Percentiles rank a stretch among this genome's conserved stretches.
Evolutionary conservation across 2,797 vertebrate species (phyloP).

Genomic region (Myotis daubentonii): DNA sequence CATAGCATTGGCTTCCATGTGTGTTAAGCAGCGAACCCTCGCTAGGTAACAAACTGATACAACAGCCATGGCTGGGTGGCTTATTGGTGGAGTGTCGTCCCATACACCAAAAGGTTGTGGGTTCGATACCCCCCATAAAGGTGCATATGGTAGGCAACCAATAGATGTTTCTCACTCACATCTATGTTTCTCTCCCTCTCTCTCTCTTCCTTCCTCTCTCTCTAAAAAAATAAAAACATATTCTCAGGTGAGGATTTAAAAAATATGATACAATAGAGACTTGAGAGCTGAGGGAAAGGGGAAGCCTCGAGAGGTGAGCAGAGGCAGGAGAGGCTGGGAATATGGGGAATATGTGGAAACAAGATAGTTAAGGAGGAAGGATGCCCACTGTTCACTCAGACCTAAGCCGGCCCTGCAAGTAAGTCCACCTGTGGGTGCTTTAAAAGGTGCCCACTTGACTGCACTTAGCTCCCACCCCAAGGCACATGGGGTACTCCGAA

Average conservation of each 20-base stretch:
- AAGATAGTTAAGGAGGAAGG: background rate
- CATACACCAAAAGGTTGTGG: background rate
- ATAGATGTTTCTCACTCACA: background rate
- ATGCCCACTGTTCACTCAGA: no score
- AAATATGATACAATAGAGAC: background rate
- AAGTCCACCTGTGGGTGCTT: background rate
- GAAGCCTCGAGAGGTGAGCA: background rate
- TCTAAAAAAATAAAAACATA: background rate
- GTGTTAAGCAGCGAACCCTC: background rate
- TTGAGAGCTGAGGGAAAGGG: background rate
- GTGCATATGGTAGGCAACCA: background rate
- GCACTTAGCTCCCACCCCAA: background rate
- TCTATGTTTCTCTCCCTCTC: background rate
- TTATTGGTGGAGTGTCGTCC: background rate
- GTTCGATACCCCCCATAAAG: no score
- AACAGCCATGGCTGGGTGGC: background rate
- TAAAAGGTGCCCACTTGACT: background rate
- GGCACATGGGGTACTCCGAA: background rate
- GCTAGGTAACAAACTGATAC: background rate
- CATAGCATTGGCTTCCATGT: background rate
- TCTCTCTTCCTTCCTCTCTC: no score
- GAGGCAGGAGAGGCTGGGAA: background rate
- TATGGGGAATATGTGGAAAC: background rate
- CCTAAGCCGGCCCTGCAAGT: background rate
- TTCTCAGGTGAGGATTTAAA: background rate